Percentiles rank a stretch among this genome's conserved stretches.
Conservation (phyloP, 2,797 vertebrate genomes). For the Urocyon cinereoargenteus region DNA sequence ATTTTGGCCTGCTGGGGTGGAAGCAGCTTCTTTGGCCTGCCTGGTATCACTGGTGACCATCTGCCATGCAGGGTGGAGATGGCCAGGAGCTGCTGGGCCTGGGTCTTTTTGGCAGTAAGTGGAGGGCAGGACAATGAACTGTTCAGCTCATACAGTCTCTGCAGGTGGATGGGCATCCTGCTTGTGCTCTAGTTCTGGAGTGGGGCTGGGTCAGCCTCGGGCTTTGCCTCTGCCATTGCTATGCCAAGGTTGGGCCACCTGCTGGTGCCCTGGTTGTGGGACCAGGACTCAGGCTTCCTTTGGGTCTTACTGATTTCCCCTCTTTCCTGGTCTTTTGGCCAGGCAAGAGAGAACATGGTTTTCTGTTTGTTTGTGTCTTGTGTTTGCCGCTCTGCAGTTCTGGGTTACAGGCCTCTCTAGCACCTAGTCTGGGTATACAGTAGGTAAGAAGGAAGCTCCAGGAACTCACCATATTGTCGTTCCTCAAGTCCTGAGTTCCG, state of each 20-base stretch:
- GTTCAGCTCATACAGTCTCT: too few species aligned
- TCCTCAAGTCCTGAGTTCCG: background rate
- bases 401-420: background rate
- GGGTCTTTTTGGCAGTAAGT: too few species aligned
- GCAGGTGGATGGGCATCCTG: background rate
- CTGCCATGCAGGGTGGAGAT: background rate
- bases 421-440: background rate
- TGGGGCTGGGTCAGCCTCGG: background rate
- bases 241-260: background rate
- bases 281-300: background rate
- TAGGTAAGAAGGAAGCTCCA: background rate
- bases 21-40: background rate
- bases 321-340: background rate
- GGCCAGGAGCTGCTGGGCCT: background rate
- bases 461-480: too few species aligned
- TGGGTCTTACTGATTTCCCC: background rate
- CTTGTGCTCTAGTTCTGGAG: background rate
- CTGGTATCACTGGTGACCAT: background rate
- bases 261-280: background rate
- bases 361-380: background rate
- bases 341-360: background rate
- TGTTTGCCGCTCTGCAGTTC: background rate
- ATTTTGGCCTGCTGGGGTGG: fast-evolving
- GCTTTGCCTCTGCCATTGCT: background rate
- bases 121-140: background rate